Evolutionary conservation across 2,797 vertebrate genomes (phyloP).

Genomic region (Falco columbarius): DNA sequence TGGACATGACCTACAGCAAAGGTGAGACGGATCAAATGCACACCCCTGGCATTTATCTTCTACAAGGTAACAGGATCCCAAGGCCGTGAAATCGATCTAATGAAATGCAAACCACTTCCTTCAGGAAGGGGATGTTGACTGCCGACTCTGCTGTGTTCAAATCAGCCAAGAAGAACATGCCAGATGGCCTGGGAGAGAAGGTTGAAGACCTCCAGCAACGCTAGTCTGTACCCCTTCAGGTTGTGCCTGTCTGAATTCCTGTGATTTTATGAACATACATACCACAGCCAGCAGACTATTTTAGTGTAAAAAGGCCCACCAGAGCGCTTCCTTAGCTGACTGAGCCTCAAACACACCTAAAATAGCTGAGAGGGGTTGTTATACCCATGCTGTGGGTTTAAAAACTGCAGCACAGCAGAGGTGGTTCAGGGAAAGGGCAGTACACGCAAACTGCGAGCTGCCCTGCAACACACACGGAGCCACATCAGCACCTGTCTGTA

Average conservation of each 20-base stretch:
- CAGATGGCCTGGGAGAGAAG: not conserved
- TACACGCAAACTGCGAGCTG: no score
- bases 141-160: not conserved
- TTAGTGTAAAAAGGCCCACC: not conserved
- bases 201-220: not conserved
- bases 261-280: not conserved
- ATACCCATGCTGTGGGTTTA: not conserved
- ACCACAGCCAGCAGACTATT: not conserved
- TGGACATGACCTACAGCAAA: not conserved
- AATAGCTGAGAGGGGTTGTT: not conserved
- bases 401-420: no score
- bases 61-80: not conserved
- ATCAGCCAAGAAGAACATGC: not conserved
- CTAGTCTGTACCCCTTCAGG: not conserved
- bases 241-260: not conserved
- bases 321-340: not conserved
- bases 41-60: not conserved
- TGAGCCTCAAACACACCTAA: not conserved
- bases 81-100: not conserved
- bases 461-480: rapidly evolving
- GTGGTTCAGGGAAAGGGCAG: not conserved
- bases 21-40: not conserved
- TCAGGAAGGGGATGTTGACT: not conserved
- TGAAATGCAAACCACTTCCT: not conserved
- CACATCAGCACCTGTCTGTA: rapidly evolving